Evolutionary conservation across 2,113 vertebrate genomes (phyloP).

Genomic region (Corythoichthys intestinalis): DNA sequence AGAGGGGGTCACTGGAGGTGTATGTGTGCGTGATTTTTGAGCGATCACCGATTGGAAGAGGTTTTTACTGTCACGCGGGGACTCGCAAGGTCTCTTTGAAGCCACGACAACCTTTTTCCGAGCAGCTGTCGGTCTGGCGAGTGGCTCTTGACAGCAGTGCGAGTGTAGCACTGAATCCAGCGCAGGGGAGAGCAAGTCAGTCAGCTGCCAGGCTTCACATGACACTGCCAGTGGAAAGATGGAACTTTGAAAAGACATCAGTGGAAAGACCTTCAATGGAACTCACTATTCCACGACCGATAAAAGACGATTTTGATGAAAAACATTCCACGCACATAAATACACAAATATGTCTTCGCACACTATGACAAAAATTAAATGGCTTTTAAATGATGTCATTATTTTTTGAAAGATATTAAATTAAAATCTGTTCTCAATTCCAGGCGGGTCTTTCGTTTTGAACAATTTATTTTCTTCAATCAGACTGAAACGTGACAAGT

Average conservation of each 20-base stretch:
- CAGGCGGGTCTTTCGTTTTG: not conserved
- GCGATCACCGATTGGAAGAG: slow-evolving; percentile 25
- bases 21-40: slow-evolving; percentile 13
- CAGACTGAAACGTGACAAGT: not conserved
- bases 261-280: slow-evolving; percentile 47
- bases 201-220: slow-evolving; percentile 52
- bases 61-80: slow-evolving; percentile 38
- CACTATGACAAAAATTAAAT: slow-evolving; percentile 8
- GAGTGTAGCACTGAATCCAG: slow-evolving; percentile 48
- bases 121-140: slow-evolving; percentile 53
- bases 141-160: slow-evolving; percentile 47
- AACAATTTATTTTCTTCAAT: not conserved
- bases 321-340: slow-evolving; percentile 10
- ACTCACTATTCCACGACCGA: slow-evolving; percentile 36
- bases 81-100: slow-evolving; percentile 39
- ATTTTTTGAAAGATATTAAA: not conserved
- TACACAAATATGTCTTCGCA: slow-evolving; percentile 13
- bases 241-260: slow-evolving; percentile 52
- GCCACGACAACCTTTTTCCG: slow-evolving; percentile 42
- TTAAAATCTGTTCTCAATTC: not conserved
- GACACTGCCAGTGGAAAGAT: slow-evolving; percentile 59
- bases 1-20: slow-evolving; percentile 27
- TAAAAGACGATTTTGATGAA: slow-evolving; percentile 33
- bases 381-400: slow-evolving; percentile 1
- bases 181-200: slow-evolving; percentile 46